These are phyloP conservation scores for Xyrauchen texanus DNA, from an alignment of 2,113 vertebrate genomes.

Conservation along the genomic window DNA sequence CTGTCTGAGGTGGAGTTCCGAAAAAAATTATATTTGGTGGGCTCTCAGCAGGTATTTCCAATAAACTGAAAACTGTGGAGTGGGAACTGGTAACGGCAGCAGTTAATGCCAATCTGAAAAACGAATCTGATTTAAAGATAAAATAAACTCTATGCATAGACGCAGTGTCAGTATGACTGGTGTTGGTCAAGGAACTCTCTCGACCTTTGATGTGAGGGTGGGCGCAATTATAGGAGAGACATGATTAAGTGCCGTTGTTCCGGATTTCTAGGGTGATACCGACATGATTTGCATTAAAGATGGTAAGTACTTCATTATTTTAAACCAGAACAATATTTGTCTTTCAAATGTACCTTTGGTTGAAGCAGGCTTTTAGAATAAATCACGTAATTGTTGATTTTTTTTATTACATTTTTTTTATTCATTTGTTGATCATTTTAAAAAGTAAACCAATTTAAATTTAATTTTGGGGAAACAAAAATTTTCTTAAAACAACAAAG, in stretches of 20 bases:
- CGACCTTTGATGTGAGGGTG: slow-evolving; percentile 1
- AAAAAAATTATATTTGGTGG: no score
- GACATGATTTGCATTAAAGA: background rate
- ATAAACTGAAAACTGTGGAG: background rate
- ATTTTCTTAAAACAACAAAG: no score
- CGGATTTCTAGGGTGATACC: background rate
- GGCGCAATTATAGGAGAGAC: background rate
- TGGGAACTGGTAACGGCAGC: background rate
- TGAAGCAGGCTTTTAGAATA: no score
- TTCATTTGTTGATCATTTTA: no score
- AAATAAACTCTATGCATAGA: background rate
- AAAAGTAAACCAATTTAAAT: no score
- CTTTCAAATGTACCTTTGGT: background rate
- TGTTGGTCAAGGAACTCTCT: background rate
- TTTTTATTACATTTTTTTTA: no score
- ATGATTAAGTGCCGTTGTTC: slow-evolving; percentile 7
- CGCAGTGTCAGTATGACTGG: background rate
- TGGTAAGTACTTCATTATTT: background rate
- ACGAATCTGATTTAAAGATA: no score
- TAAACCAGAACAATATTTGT: background rate
- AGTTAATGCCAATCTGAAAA: slow-evolving; percentile 2
- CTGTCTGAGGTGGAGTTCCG: no score
- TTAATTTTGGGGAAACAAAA: no score
- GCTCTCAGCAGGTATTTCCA: slow-evolving; percentile 1
- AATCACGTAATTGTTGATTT: no score